These are phyloP conservation scores for Seladonia tumulorum DNA, from an alignment of 2,888 invertebrate species.

Conservation along the genomic window DNA sequence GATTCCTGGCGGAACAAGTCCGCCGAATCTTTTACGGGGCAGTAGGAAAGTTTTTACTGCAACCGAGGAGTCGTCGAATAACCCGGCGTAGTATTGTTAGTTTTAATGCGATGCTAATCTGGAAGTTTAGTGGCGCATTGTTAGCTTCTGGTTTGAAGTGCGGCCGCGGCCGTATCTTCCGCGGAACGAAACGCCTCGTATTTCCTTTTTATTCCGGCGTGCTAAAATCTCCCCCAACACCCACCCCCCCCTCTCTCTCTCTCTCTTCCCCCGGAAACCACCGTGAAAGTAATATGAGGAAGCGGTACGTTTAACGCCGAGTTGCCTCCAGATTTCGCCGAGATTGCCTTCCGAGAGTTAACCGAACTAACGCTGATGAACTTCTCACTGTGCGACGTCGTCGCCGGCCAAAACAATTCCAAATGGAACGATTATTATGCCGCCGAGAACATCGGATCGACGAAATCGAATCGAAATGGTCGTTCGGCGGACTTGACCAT, in stretches of 20 bases:
- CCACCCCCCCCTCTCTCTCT: not conserved
- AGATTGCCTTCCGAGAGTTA: not conserved
- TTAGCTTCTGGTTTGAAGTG: constrained; percentile 47
- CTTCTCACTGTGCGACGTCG: not conserved
- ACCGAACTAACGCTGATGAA: constrained; percentile 6
- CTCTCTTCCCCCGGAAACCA: constrained; percentile 16
- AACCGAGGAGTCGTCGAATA: constrained; percentile 24
- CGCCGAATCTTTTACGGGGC: constrained; percentile 30
- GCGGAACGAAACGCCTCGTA: constrained; percentile 36
- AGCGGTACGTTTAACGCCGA: constrained; percentile 14
- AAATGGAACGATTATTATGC: not conserved
- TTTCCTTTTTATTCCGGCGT: constrained; percentile 25
- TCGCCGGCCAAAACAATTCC: not conserved
- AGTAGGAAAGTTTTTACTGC: constrained; percentile 37
- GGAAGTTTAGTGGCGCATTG: constrained; percentile 37
- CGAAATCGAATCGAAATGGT: not conserved
- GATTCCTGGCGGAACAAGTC: constrained; percentile 6
- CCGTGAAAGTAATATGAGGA: constrained; percentile 26
- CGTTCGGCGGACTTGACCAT: not conserved
- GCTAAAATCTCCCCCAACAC: not conserved
- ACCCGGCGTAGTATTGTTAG: constrained; percentile 25
- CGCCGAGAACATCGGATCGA: not conserved
- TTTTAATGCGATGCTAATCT: constrained; percentile 51
- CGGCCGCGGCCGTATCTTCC: constrained; percentile 31
- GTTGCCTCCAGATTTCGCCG: constrained; percentile 1